Evolutionary conservation across 2,797 vertebrate genomes (phyloP).

Genomic region (Myotis daubentonii): DNA sequence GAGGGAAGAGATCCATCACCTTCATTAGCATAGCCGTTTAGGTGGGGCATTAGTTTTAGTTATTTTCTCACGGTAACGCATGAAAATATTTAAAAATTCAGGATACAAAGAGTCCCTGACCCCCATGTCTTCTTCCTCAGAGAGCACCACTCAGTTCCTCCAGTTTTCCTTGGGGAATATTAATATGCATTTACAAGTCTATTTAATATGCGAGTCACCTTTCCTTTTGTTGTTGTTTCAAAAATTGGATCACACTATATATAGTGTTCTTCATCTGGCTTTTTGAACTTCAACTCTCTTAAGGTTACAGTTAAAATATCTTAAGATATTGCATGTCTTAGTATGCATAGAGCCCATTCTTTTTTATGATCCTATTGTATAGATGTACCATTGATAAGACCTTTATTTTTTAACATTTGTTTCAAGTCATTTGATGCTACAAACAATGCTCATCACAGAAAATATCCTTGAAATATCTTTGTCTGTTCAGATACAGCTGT

Average conservation of each 20-base stretch:
- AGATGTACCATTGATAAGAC: not conserved
- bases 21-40: not conserved
- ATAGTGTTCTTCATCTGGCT: not conserved
- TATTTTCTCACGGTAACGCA: not conserved
- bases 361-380: not conserved
- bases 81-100: conserved; percentile 9
- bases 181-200: not conserved
- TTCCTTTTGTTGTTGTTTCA: not conserved
- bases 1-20: not conserved
- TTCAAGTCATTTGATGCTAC: not conserved
- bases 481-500: not conserved
- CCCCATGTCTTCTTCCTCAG: not conserved
- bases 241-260: not conserved
- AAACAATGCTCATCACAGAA: not conserved
- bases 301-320: not conserved
- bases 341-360: not conserved
- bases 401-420: not conserved
- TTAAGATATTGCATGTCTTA: not conserved
- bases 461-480: not conserved
- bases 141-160: not conserved
- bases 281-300: not conserved
- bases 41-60: not conserved
- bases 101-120: not conserved
- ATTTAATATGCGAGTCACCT: not conserved
- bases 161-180: not conserved